These are phyloP conservation scores for Phortica variegata DNA, from an alignment of 1,140 invertebrate species.

Conservation along the genomic window DNA sequence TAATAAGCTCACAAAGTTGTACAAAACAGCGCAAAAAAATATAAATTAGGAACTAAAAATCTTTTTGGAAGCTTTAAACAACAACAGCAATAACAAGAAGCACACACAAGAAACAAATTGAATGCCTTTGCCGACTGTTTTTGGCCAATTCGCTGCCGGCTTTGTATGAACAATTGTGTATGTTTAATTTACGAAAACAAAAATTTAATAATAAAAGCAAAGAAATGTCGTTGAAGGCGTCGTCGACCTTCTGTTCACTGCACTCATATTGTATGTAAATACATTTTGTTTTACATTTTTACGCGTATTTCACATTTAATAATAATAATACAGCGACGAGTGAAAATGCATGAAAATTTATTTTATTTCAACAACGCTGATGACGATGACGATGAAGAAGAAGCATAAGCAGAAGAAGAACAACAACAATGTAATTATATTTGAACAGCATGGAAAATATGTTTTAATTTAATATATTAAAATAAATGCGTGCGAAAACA, in stretches of 20 bases:
- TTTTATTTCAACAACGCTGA: no score
- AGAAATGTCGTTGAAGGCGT: no score
- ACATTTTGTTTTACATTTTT: constrained; percentile 14
- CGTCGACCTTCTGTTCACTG: neutral
- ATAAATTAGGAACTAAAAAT: no score
- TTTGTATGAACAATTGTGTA: no score
- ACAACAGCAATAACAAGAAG: no score
- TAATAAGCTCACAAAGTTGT: constrained; percentile 3
- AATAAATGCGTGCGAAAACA: constrained; percentile 27
- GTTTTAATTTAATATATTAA: constrained; percentile 52
- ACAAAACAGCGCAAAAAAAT: constrained; percentile 20
- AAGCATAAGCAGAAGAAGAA: constrained; percentile 18
- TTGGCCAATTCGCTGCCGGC: no score
- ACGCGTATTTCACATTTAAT: constrained; percentile 42
- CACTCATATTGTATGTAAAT: constrained; percentile 21
- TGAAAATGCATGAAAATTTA: constrained; percentile 5
- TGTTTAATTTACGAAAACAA: no score
- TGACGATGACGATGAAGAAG: constrained; percentile 5
- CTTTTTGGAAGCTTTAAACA: no score
- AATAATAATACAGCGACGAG: constrained; percentile 22
- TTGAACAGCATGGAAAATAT: constrained; percentile 41
- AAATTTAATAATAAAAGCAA: no score
- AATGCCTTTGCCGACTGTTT: no score
- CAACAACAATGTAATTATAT: constrained; percentile 36
- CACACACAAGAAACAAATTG: no score